A percentile compares a stretch with the other conserved stretches of the same genome.
Conservation (phyloP, 2,113 vertebrate species). For the Grammomys surdaster region DNA sequence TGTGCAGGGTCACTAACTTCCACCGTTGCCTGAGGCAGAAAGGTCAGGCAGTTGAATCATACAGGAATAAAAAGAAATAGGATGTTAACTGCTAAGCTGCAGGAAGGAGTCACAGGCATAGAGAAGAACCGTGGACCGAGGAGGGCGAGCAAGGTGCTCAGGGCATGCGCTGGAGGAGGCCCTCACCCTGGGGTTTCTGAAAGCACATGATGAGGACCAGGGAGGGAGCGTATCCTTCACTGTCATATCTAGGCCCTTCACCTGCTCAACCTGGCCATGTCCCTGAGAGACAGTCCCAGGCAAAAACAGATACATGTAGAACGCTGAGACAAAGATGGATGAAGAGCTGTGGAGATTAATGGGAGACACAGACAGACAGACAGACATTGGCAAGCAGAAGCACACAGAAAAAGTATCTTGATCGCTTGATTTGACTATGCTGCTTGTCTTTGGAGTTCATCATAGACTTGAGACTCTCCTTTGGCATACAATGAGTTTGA, state of each 20-base stretch:
- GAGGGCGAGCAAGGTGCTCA: not conserved
- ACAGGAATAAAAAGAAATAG: not conserved
- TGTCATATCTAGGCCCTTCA: not conserved
- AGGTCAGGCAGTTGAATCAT: not conserved
- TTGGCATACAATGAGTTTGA: not conserved
- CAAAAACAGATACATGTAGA: not conserved
- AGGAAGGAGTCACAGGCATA: not conserved
- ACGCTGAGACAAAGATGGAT: not conserved
- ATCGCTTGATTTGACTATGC: not conserved
- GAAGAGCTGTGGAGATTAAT: not conserved
- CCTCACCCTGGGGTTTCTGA: not conserved
- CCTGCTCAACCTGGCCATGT: not conserved
- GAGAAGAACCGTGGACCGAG: not conserved
- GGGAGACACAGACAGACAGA: not conserved
- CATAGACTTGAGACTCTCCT: not conserved
- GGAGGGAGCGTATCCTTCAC: not conserved
- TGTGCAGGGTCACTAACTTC: not conserved
- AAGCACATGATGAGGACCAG: not conserved
- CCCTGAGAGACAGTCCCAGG: not conserved
- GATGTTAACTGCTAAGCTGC: not conserved
- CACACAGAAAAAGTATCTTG: not conserved
- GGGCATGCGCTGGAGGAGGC: not conserved
- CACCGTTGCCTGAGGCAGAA: not conserved
- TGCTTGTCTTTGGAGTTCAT: not conserved
- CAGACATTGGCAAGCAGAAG: not conserved